phyloP scores from a whole-genome alignment of 2,797 vertebrate species.

The Sarcoramphus papa region DNA sequence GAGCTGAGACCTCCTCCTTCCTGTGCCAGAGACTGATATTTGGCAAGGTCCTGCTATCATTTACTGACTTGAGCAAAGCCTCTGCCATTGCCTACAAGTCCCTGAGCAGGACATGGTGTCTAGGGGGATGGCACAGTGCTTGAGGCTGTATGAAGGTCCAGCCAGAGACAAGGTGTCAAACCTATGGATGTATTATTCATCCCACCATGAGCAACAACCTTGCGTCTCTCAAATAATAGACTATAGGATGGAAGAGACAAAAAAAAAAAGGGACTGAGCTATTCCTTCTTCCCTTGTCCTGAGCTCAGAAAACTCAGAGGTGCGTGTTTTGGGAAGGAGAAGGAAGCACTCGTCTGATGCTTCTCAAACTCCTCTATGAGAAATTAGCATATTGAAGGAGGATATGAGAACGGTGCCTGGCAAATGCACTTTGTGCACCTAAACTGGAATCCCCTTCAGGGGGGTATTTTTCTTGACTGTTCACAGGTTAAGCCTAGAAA shows the following conservation, averaged over 20 bases:
- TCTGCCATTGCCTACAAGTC: not conserved
- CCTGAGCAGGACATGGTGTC: not conserved
- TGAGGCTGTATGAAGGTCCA: not conserved
- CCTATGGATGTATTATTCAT: not conserved
- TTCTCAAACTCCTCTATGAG: not conserved
- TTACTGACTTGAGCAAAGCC: not conserved
- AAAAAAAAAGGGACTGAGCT: not conserved
- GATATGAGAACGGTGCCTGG: not conserved
- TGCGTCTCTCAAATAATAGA: not conserved
- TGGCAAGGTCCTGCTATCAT: not conserved
- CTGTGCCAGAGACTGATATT: not conserved
- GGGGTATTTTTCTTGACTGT: not conserved
- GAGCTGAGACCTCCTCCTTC: not conserved
- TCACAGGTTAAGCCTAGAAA: not conserved
- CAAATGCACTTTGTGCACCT: not conserved
- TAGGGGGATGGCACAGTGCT: not conserved
- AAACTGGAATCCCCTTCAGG: not conserved
- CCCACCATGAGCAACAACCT: not conserved
- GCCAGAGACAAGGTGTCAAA: not conserved
- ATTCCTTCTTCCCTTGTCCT: no score
- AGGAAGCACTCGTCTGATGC: not conserved
- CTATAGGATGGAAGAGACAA: not conserved
- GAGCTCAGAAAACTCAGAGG: not conserved
- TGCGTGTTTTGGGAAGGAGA: not conserved
- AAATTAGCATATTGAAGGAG: not conserved